A percentile compares a stretch with the other conserved stretches of the same genome.
These are phyloP conservation scores for Papilio helenus DNA, from an alignment of 1,140 invertebrate species.

Conservation along the genomic window DNA sequence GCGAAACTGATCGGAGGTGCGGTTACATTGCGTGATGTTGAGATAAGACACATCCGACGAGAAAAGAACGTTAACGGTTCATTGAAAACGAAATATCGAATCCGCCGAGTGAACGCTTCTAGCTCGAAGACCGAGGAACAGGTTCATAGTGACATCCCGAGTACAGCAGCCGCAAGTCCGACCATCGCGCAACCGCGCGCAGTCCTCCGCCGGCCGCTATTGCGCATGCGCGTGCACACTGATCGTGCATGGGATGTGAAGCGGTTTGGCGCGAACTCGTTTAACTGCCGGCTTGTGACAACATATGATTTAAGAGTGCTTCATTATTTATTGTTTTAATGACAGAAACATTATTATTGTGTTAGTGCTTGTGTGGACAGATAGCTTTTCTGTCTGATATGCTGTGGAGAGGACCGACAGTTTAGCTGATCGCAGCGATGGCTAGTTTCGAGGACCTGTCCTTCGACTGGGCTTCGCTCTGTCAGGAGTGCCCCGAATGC, in stretches of 20 bases:
- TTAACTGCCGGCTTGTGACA: constrained; percentile 53
- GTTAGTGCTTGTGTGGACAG: constrained; percentile 64
- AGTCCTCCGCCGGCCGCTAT: constrained; percentile 71
- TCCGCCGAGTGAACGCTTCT: constrained; percentile 63
- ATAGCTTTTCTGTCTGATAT: constrained; percentile 49
- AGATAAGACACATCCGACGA: constrained; percentile 69
- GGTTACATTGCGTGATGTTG: constrained; percentile 63
- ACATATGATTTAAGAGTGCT: constrained; percentile 54
- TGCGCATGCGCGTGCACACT: constrained; percentile 67
- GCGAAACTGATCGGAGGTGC: constrained; percentile 51
- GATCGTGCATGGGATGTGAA: constrained; percentile 49
- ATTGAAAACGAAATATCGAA: constrained; percentile 79
- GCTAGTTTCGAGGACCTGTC: constrained; percentile 82
- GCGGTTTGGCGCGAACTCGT: constrained; percentile 54
- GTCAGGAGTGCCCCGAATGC: constrained; percentile 83
- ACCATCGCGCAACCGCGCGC: constrained; percentile 44
- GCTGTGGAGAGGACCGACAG: constrained; percentile 62
- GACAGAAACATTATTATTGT: constrained; percentile 38
- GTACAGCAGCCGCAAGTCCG: constrained; percentile 44
- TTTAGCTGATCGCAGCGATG: constrained; percentile 63
- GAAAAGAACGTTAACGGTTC: constrained; percentile 79
- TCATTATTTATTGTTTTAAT: constrained; percentile 20
- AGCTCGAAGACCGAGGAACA: constrained; percentile 62
- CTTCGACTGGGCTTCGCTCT: constrained; percentile 83
- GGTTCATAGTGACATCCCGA: constrained; percentile 74